Conservation (phyloP, 2,113 vertebrate genomes). For the Callithrix jacchus region DNA sequence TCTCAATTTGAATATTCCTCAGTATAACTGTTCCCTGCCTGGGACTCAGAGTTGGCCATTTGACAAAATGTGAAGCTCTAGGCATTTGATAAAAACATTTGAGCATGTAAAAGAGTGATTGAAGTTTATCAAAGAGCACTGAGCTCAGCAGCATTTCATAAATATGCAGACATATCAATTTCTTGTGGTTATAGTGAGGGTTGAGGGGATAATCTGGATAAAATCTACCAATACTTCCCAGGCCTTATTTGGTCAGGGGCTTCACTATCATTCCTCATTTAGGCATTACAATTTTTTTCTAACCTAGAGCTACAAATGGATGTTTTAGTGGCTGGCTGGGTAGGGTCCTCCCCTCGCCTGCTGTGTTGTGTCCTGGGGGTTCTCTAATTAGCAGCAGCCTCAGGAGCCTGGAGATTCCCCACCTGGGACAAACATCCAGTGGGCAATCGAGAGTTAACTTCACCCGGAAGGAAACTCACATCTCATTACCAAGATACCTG, state of each 20-base stretch:
- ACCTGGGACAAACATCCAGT: neutral
- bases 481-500: neutral
- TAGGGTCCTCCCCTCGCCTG: neutral
- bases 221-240: neutral
- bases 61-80: no score
- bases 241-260: neutral
- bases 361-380: neutral
- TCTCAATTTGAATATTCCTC: constrained; percentile 38
- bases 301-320: neutral
- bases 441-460: neutral
- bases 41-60: neutral
- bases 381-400: neutral
- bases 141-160: neutral
- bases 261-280: neutral
- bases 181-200: neutral
- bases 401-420: neutral
- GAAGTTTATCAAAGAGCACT: neutral
- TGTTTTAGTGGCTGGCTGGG: neutral
- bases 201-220: neutral
- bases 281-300: neutral
- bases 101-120: neutral
- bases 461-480: neutral
- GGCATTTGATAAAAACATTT: neutral
- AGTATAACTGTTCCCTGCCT: neutral
- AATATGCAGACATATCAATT: neutral